Evolutionary conservation across 2,797 vertebrate species (phyloP), one percentile per base, ranked within the genome.

Genomic region (Halcyon smyrnensis): DNA sequence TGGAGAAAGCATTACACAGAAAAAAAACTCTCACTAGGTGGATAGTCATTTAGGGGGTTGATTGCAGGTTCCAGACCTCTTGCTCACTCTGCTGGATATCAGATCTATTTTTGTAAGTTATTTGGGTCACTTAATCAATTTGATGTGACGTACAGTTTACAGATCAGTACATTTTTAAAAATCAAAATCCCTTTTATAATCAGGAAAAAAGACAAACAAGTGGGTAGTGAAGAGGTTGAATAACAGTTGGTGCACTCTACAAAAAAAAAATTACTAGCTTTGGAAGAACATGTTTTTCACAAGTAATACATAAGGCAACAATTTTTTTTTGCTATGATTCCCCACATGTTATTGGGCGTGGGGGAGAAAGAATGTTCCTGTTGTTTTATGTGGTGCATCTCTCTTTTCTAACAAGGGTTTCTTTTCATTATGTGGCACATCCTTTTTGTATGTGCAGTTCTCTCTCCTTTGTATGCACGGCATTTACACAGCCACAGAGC

Each of bases 241-340:
- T 82, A 96, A 88, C 83, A 95, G 94, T 95, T 94, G 91, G 95
- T 89, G n/a, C 48, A 60, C 46, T 69, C 51, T 63, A 67, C 59
- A 91, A 93, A 92, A 94, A 90, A 86, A 36, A 84, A 90, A 94
- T 84, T 69, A 53, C 50, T 68, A 76, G 85, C 63, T 96, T 92
- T 88, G 50, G 75, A 92, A 94, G 91, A 94, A 93, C 86, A 95
- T 94, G 56, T 91, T 96, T 96, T 94, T 97, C 56, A 68, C 89
- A 94, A 94, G 81, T 74, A 95, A 87, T 96, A 56, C 81, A 78
- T 87, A 95, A 92, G 78, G 93, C 75, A 89, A 13, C 27, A 1
- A 12, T 39, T 67, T 92, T 65, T 83, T 94, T 89, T 78, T 70
- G 5, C 60, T 63, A 20, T 83, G 32, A 83, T 87, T 80, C 81